Evolutionary conservation across 2,797 vertebrate genomes (phyloP), one percentile per base, ranked within the genome.

Genomic region (Kryptopterus vitreolus): DNA sequence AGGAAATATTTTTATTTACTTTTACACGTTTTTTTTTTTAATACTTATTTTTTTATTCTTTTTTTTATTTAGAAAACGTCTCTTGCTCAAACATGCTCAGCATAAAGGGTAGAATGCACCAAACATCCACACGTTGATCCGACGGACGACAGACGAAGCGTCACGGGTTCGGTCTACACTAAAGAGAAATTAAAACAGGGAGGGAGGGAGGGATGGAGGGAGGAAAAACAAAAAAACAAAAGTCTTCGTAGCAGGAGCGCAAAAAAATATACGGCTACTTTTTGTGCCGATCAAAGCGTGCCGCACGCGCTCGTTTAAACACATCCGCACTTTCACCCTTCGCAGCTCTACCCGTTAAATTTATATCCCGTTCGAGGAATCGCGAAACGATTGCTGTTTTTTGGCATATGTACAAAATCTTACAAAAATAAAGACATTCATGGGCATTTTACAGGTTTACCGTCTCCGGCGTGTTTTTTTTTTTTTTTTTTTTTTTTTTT

Each of bases 391-490:
- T 70, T 77, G 53, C 11, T 66, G 70, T 73, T 29, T 79, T 72
- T 61, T 50, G 77, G 46, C 31, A 38, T 82, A 78, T 81, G 24
- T 84, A 58, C 63, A 83, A 85, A 84, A 85, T 55, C 63, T 71
- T 83, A 86, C 73, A 86, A 86, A 86, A 86, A 86, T 86, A 86
- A 71, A 85, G 65, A 86, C 78, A 78, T 82, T 75, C 58, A 38
- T 43, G 53, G 59, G 58, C 65, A 69, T 26, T 79, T 81, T 77
- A 79, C 68, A 79, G 76, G 69, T 81, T 58, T 57, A 77, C 20
- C 6, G n/a, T 75, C 65, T 48, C 29, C 81, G 15, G 20, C 48
- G 31, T 55, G n/a, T n/a, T n/a, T n/a, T n/a, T n/a, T n/a, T n/a
- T n/a, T n/a, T n/a, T n/a, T n/a, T n/a, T n/a, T n/a, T n/a, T n/a